Conservation (phyloP, 2,113 vertebrate genomes). For the Phyllostomus hastatus region DNA sequence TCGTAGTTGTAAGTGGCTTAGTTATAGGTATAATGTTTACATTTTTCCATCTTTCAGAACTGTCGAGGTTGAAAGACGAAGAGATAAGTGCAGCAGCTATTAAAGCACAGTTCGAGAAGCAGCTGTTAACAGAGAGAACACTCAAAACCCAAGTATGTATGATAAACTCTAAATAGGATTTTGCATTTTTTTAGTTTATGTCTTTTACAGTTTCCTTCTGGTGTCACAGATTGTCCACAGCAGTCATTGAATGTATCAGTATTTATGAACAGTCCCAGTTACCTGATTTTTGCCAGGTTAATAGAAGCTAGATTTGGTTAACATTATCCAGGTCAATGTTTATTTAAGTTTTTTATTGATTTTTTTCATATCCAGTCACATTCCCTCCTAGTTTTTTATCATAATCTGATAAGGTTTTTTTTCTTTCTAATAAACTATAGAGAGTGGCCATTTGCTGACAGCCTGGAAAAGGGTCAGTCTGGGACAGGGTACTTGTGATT, state of each 20-base stretch:
- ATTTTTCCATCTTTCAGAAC: slow-evolving; percentile 80
- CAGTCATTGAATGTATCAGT: background rate
- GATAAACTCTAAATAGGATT: background rate
- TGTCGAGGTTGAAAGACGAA: slow-evolving; percentile 88
- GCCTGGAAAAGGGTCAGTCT: background rate
- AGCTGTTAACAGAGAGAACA: slow-evolving; percentile 93
- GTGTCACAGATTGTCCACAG: background rate
- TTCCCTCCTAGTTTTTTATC: background rate
- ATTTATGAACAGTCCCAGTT: background rate
- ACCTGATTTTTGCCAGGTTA: background rate
- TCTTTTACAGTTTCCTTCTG: background rate
- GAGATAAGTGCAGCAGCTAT: slow-evolving; percentile 87
- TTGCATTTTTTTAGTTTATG: background rate
- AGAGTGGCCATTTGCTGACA: background rate
- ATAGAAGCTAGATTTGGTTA: background rate
- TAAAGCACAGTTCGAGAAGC: slow-evolving; percentile 93
- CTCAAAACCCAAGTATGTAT: slow-evolving; percentile 93
- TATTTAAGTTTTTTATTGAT: background rate
- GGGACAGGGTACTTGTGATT: background rate
- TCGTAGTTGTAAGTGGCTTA: background rate
- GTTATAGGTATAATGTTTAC: background rate
- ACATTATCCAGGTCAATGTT: background rate
- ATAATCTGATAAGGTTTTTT: background rate
- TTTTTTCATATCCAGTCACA: background rate
- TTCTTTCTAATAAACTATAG: background rate